Evolutionary conservation across 2,888 invertebrate genomes (phyloP).

Genomic region (Pyrrhia umbra): DNA sequence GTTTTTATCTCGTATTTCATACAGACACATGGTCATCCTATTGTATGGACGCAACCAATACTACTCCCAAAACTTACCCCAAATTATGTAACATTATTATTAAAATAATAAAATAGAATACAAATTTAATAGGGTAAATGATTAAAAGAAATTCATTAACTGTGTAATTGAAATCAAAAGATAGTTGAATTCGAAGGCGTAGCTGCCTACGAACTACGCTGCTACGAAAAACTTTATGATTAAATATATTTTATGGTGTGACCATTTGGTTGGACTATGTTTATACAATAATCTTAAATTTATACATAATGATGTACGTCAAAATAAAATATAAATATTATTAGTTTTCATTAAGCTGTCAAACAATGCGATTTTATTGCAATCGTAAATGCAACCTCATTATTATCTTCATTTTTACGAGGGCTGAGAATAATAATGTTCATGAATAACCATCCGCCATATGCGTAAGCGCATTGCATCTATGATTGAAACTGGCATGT

Average conservation of each 20-base stretch:
- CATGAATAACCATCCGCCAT: constrained; percentile 72
- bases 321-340: constrained; percentile 22
- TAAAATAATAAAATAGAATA: not conserved
- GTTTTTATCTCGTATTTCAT: constrained; percentile 47
- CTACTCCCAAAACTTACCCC: constrained; percentile 7
- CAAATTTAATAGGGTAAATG: too few species aligned
- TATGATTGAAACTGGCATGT: constrained; percentile 75
- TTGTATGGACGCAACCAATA: constrained; percentile 21
- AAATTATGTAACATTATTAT: not conserved
- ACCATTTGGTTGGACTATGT: not conserved
- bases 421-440: constrained; percentile 67
- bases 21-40: constrained; percentile 50
- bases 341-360: constrained; percentile 39
- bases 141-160: too few species aligned
- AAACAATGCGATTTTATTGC: constrained; percentile 57
- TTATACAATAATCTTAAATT: constrained; percentile 4
- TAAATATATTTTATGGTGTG: too few species aligned
- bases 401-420: constrained; percentile 64
- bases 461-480: constrained; percentile 66
- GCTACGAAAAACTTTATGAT: too few species aligned
- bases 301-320: not conserved
- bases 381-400: constrained; percentile 62
- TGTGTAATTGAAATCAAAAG: too few species aligned
- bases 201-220: too few species aligned
- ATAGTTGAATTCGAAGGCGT: too few species aligned